A percentile compares a stretch with the other conserved stretches of the same genome.
These are phyloP conservation scores for Anorthoa munda DNA, from an alignment of 2,888 invertebrate species.

Conservation along the genomic window DNA sequence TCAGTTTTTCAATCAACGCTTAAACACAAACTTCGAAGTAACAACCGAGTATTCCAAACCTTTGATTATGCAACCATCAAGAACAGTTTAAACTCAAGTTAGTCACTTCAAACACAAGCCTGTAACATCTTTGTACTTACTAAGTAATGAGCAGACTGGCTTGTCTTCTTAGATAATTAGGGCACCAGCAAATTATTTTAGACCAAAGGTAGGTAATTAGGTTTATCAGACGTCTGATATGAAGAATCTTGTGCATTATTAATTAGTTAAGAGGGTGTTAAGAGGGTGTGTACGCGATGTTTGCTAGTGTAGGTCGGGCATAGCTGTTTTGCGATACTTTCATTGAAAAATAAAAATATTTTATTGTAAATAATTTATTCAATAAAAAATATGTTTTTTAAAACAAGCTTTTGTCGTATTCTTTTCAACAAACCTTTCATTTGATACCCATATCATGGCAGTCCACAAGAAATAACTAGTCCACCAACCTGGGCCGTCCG, in stretches of 20 bases:
- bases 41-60: conserved; percentile 4
- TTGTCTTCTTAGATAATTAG: conserved; percentile 38
- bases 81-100: conserved; percentile 37
- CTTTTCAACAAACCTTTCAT: no score
- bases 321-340: background rate
- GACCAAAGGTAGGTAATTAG: conserved; percentile 23
- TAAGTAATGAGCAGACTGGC: conserved; percentile 26
- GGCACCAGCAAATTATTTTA: conserved; percentile 36
- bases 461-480: no score
- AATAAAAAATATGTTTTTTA: no score
- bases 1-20: background rate
- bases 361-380: no score
- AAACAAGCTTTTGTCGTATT: no score
- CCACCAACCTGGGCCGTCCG: no score
- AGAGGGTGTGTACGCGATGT: background rate
- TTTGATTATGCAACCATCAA: conserved; percentile 19
- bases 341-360: no score
- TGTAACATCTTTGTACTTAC: conserved; percentile 33
- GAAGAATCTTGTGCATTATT: conserved; percentile 9
- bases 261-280: conserved; percentile 18
- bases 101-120: conserved; percentile 15
- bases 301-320: no score
- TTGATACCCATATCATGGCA: no score
- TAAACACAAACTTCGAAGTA: background rate
- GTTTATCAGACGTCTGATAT: conserved; percentile 25